Base-by-base conservation (phyloP, 2,797 vertebrate species). In the Karalla daura region DNA sequence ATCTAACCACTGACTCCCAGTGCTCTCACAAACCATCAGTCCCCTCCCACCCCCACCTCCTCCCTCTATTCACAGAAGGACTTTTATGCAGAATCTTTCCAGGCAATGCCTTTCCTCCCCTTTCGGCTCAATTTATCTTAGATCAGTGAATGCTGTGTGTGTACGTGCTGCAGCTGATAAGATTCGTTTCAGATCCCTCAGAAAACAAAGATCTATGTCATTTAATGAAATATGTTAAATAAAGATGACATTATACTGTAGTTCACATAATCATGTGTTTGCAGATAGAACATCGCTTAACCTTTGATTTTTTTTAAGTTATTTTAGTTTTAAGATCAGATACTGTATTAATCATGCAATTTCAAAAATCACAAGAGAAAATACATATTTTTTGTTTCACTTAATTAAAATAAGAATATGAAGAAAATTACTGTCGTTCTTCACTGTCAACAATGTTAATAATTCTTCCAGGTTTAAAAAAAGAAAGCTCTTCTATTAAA, bases 71-170 rank as follows among this genome's bases (percentile, higher is more conserved):
- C 15, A 14, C 28, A 41, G 15, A 7, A 40, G 18, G 33, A 2
- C 18, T 36, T 62, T 65, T 15, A 64, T 66, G 17, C 56, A 46
- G 37, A 40, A 63, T 62, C 63, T 45, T 27, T 46, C 28, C n/a
- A 39, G 50, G 4, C 17, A 24, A 20, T 43, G 14, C 12, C 10
- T 39, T n/a, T 25, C 8, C 5, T n/a, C 12, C 10, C 25, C 9
- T 2, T 40, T 61, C 61, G n/a, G 54, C 28, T 12, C 7, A 37
- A 51, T 52, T 24, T 30, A 17, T 23, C 7, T 36, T 25, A 23
- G 17, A 18, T 20, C 8, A 35, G 13, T 35, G 13, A 35, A 15
- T 7, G 35, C 7, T 13, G 6, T 30, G 35, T 30, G 35, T 37
- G 14, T n/a, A n/a, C n/a, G 13, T 37, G 13, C 3, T 6, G 15